Evolutionary conservation across 2,797 vertebrate species (phyloP), one percentile per base, ranked within the genome.

Genomic region (Clarias platycephalus): DNA sequence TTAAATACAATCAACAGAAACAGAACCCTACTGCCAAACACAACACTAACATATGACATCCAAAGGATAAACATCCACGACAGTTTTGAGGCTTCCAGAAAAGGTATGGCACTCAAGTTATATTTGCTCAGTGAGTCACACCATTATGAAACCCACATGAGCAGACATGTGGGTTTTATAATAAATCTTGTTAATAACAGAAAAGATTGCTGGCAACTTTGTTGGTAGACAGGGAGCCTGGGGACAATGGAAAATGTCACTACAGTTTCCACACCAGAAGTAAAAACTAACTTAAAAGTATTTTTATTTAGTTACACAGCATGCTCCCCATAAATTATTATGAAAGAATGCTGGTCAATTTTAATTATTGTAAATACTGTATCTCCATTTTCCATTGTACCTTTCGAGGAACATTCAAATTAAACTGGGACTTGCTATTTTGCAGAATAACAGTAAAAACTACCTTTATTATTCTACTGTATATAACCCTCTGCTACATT

Each of bases 1-100:
- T 97, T 99, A 94, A 99, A 99, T 91, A 99, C 98, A 93, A 99
- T 99, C 95, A 99, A 99, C 96, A 97, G 98, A 94, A 99, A 99
- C 92, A 96, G 98, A 94, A 99, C 98, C 75, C 94, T 99, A 92
- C 94, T 99, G 94, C 98, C 97, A 92, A 99, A 99, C 93, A 99
- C 98, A 79, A 99, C 98, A 4, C 94, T 99, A 87, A 99, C 98
- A 28, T 99, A 99, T 0, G 98, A 99, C 88, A 99, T 98, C 87
- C 98, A 99, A 93, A 97, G 98, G 95, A 98, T 99, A 94, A 99
- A 99, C 91, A 98, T 99, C 90, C 99, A 99, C 80, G 98, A 99
- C 94, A 99, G 98, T 90, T 99, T 99, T 81, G 98, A 99, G 93
- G 98, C 98, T 92, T 99, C 98, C 86, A 97, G 98, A 90, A 99